Evolutionary conservation across 2,888 invertebrate genomes (phyloP), one percentile per base, ranked within the genome.

Genomic region (Nematopogon swammerdamellus): DNA sequence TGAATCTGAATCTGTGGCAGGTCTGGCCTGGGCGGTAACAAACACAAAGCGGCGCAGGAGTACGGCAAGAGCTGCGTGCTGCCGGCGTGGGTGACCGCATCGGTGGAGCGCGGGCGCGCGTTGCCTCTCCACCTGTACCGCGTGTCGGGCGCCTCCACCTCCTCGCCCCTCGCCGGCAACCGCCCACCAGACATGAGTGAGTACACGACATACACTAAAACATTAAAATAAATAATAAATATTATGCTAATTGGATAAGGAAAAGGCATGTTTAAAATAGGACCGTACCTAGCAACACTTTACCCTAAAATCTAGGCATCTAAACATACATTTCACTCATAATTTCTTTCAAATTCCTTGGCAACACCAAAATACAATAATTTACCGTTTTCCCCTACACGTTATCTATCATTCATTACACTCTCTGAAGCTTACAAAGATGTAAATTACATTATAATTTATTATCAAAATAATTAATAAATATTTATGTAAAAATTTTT

Each of bases 51-150:
- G 0, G 83, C 83, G 0, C 42, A 77, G 44, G 81, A 81, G 53
- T 74, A 75, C 50, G 70, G 72, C 45, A 79, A 75, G 51, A 80
- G 85, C 42, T 91, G 94, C 59, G 85, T 96, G 0, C 75, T 81
- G 14, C 82, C 88, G 0, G 72, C 86, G 2, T 97, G 97, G 96
- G 76, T 95, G 42, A 81, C 82, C 50, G 89, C 92, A 25, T 92
- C 91, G n/a, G 79, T 88, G 0, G 75, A 82, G 19, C 82, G 81
- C 19, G 92, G 92, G 0, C 87, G 84, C 54, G 86, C 89, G 0
- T 58, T 91, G 43, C 85, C 88, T 0, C 68, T 83, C 16, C 77
- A 81, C 2, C 66, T 80, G 47, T 87, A 85, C 58, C 72, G 82
- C 48, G 80, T 87, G 1, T 70, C 82, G 0, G 79, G 81, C 0